Base-by-base conservation (phyloP, 2,113 vertebrate species). In the Plectropomus leopardus region DNA sequence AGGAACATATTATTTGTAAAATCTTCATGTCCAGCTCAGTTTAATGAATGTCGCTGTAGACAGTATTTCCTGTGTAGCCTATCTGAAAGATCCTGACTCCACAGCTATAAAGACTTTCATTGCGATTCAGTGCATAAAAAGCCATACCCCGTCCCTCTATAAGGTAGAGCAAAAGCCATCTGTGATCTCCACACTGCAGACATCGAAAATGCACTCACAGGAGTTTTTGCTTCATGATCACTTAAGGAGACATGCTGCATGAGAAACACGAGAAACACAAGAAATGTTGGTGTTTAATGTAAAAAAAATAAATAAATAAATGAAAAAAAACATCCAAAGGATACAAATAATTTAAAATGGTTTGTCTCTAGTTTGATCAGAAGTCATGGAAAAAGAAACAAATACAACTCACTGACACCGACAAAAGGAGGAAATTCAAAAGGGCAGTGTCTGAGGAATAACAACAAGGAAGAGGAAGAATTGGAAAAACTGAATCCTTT, bases 61-160 rank as follows among this genome's bases (percentile, higher is more conserved):
- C 68, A 26, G 26, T 74, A 51, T 73, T 61, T 73, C 47, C 32
- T 58, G 66, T 26, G 15, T 58, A 40, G 36, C 36, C 36, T 40
- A 40, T 59, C 50, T 54, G 24, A 30, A 40, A 57, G 5, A 32
- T 63, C 59, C 30, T 21, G n/a, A 45, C 40, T 65, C 16, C 32
- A 55, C 17, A 32, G 19, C 23, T 45, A 65, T 72, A 51, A 80
- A 80, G 53, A 36, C 24, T 47, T 57, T 50, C 36, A 66, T 17
- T 66, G 17, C 44, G 2, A 50, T 36, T 64, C 60, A 24, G 42
- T 42, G 34, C 53, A 42, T 42, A 66, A 66, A 65, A 32, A 48
- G 36, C 10, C 42, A 3, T n/a, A 17, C 23, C 7, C n/a, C 16
- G 4, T 55, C 24, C 11, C 6, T 53, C 23, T 24, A 32, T 19